These are phyloP conservation scores for Notospermus geniculatus DNA, from an alignment of 1,140 invertebrate genomes.

Conservation along the genomic window DNA sequence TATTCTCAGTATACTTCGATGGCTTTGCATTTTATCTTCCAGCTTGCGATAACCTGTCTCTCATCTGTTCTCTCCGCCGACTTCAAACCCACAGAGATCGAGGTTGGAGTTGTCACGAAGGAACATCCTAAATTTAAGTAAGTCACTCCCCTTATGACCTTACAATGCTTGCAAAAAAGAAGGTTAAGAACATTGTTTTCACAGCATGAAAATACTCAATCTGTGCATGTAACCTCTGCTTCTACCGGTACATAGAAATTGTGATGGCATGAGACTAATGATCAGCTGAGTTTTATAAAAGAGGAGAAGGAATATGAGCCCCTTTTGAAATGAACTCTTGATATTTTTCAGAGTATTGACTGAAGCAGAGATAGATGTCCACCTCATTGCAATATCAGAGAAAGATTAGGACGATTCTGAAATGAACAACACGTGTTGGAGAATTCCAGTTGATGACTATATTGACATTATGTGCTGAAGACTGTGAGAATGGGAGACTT, in stretches of 20 bases:
- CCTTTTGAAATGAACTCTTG: too few relatives aligned
- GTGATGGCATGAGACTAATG: too few relatives aligned
- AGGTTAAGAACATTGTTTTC: background rate
- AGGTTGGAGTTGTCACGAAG: slow-evolving; percentile 89
- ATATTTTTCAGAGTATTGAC: slow-evolving; percentile 69
- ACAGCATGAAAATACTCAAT: background rate
- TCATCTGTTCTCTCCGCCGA: slow-evolving; percentile 92
- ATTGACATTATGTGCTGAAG: too few relatives aligned
- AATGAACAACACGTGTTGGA: too few relatives aligned
- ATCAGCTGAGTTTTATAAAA: too few relatives aligned
- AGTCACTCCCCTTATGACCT: too few relatives aligned
- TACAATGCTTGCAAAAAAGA: too few relatives aligned
- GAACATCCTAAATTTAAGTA: slow-evolving; percentile 80
- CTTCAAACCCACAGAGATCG: slow-evolving; percentile 94
- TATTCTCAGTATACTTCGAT: too few relatives aligned
- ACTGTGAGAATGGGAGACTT: too few relatives aligned
- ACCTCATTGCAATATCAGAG: slow-evolving; percentile 90
- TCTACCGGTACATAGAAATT: background rate
- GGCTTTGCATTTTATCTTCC: slow-evolving; percentile 26
- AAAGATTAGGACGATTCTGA: slow-evolving; percentile 79
- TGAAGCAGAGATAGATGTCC: slow-evolving; percentile 86
- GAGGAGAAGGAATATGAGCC: too few relatives aligned
- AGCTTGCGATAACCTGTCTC: slow-evolving; percentile 89
- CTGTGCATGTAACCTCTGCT: background rate
- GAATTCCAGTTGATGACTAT: too few relatives aligned